A percentile compares a stretch with the other conserved stretches of the same genome.
Evolutionary conservation across 2,113 vertebrate species (phyloP).

Genomic region (Trinectes maculatus): DNA sequence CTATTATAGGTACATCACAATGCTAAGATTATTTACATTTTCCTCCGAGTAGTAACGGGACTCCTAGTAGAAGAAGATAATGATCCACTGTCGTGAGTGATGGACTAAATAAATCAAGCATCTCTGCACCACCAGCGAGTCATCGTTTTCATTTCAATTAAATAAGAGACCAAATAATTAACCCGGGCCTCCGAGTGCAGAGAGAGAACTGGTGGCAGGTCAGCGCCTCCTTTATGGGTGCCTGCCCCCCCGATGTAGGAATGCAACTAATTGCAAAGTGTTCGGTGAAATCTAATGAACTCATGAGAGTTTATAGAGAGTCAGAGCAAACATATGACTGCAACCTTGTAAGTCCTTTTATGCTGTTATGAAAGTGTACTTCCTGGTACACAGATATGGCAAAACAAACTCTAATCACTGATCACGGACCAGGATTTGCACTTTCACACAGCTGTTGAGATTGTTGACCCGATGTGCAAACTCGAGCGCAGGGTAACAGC

Average conservation of each 20-base stretch:
- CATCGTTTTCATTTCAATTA: constrained; percentile 77
- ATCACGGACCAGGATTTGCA: constrained; percentile 3
- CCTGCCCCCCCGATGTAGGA: constrained; percentile 63
- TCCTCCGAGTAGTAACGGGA: constrained; percentile 46
- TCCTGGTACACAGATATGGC: constrained; percentile 9
- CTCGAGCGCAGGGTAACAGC: constrained; percentile 2
- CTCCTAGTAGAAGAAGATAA: constrained; percentile 75
- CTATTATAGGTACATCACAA: constrained; percentile 16
- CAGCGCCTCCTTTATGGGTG: constrained; percentile 57
- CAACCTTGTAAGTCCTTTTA: constrained; percentile 46
- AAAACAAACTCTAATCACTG: not conserved
- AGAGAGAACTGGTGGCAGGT: constrained; percentile 57
- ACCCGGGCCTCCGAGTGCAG: constrained; percentile 50
- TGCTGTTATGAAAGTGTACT: constrained; percentile 46
- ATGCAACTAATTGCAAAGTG: constrained; percentile 66
- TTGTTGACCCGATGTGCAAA: constrained; percentile 15
- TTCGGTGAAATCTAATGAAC: constrained; percentile 67
- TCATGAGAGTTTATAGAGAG: constrained; percentile 51
- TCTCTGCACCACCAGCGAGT: constrained; percentile 50
- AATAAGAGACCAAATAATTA: constrained; percentile 68
- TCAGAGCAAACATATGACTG: constrained; percentile 26
- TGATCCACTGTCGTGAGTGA: constrained; percentile 61
- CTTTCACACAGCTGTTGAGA: constrained; percentile 25
- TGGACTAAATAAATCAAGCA: constrained; percentile 78
- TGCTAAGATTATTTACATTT: constrained; percentile 54